Base-by-base conservation (phyloP, 2,888 invertebrate genomes). In the Lobophora halterata region DNA sequence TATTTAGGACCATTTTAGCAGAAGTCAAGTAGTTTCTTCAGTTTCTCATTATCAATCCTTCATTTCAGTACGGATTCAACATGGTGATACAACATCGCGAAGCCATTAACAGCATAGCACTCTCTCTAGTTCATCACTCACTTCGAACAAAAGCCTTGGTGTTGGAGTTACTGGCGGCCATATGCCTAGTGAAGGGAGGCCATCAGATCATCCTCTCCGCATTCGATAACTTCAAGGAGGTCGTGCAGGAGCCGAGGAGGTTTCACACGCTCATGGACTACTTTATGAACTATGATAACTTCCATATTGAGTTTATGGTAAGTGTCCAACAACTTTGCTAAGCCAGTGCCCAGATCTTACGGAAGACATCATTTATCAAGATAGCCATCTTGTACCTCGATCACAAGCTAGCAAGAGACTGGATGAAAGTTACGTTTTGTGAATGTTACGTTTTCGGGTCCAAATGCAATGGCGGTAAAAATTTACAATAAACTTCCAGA, bases 291-390 rank as follows among this genome's bases (percentile, higher is more conserved):
- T 97, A 96, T 73, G 97, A 98, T 67, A 93, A 93, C 60, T 99
- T 99, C 78, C 97, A 99, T 79, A 97, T 99, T 62, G 99, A 99
- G 80, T 97, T 98, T 87, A 98, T 99, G 98, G 97, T 95, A 69
- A 90, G 89, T 72, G 7, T n/a, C n/a, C n/a, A n/a, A n/a, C n/a
- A n/a, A n/a, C n/a, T n/a, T n/a, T n/a, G n/a, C n/a, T n/a, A n/a
- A n/a, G n/a, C n/a, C n/a, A n/a, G n/a, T n/a, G n/a, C n/a, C n/a
- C n/a, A n/a, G n/a, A n/a, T n/a, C n/a, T n/a, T n/a, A n/a, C n/a
- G n/a, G n/a, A n/a, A n/a, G n/a, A n/a, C n/a, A n/a, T n/a, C n/a
- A n/a, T n/a, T n/a, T n/a, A n/a, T n/a, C n/a, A n/a, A n/a, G n/a
- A n/a, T n/a, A n/a, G n/a, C n/a, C n/a, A n/a, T n/a, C n/a, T n/a